Evolutionary conservation across 2,888 invertebrate genomes (phyloP).

Genomic region (Aphrophora alni): DNA sequence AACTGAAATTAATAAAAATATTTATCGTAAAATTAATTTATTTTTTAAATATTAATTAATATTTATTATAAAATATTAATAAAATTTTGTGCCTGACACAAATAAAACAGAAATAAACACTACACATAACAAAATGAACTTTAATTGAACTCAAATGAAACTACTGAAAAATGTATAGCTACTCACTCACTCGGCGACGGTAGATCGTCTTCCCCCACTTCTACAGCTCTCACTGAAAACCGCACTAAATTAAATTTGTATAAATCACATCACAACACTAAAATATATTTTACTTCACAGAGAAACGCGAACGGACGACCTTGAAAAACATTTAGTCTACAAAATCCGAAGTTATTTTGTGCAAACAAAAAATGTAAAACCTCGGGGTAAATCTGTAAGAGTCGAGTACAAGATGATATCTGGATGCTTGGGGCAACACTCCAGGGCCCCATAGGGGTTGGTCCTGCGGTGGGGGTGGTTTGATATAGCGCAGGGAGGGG

Average conservation of each 20-base stretch:
- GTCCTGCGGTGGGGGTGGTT: conserved; percentile 2
- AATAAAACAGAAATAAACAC: too few relatives aligned
- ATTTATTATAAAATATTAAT: too few relatives aligned
- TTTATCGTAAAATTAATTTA: too few relatives aligned
- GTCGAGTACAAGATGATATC: conserved; percentile 2
- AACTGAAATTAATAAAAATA: too few relatives aligned
- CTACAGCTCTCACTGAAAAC: not conserved
- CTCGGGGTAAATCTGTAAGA: not conserved
- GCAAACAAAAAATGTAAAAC: not conserved
- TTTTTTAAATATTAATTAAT: too few relatives aligned
- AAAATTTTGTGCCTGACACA: too few relatives aligned
- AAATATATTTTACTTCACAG: not conserved
- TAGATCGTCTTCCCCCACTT: not conserved
- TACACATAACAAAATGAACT: too few relatives aligned
- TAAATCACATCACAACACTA: not conserved
- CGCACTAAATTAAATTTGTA: not conserved
- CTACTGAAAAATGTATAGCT: too few relatives aligned
- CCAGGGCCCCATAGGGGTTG: not conserved
- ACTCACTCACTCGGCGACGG: too few relatives aligned
- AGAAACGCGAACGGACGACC: not conserved
- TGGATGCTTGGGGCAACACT: not conserved
- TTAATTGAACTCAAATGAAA: too few relatives aligned
- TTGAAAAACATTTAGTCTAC: not conserved
- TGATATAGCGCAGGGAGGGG: not conserved
- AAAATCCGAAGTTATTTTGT: not conserved